phyloP scores from a whole-genome alignment of 64 coral and sea anemone genomes.

The Exaiptasia diaphana region DNA sequence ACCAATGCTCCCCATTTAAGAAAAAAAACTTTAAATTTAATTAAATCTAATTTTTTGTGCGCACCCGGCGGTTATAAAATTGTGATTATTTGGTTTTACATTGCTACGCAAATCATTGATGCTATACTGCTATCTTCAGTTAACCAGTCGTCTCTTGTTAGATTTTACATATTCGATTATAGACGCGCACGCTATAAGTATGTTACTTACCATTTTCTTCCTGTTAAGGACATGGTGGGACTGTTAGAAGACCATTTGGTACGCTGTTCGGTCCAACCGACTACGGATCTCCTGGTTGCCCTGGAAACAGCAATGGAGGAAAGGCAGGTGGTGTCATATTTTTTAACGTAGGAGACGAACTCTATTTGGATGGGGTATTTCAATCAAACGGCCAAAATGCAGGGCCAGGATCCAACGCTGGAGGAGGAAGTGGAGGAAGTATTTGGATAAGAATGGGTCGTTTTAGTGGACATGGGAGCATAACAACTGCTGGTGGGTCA shows the following conservation, averaged over 20 bases:
- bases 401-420: constrained; percentile 29
- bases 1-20: too few relatives aligned
- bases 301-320: constrained; percentile 47
- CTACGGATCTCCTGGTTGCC: constrained; percentile 71
- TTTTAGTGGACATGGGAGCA: constrained; percentile 76
- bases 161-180: too few relatives aligned
- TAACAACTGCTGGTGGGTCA: constrained; percentile 62
- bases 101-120: too few relatives aligned
- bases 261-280: constrained; percentile 59
- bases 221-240: constrained; percentile 41
- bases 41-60: too few relatives aligned
- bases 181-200: too few relatives aligned
- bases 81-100: too few relatives aligned
- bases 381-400: constrained; percentile 51
- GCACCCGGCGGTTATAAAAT: too few relatives aligned
- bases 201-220: too few relatives aligned
- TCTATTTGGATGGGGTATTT: constrained; percentile 76
- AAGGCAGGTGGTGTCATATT: constrained; percentile 65
- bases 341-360: constrained; percentile 68
- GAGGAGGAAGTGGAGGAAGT: constrained; percentile 88
- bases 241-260: constrained; percentile 33
- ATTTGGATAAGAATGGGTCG: constrained; percentile 49
- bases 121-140: too few relatives aligned
- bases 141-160: too few relatives aligned
- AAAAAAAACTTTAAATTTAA: too few relatives aligned